Evolutionary conservation across 2,888 invertebrate genomes (phyloP), one percentile per base, ranked within the genome.

Genomic region (Phyllotreta cruciferae): DNA sequence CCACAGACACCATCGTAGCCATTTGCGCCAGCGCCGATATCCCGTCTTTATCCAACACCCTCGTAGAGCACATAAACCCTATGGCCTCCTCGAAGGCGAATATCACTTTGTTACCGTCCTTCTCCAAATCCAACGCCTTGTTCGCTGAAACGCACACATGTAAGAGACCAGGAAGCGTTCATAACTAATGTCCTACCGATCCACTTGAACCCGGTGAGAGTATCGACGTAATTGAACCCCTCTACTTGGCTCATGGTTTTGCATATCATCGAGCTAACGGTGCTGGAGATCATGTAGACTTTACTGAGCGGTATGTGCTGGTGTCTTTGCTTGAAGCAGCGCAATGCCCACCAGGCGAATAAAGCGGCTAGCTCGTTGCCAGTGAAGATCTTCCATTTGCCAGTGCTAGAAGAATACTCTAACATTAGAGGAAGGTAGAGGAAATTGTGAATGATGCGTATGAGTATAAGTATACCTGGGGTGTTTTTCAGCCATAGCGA

Each of bases 51-150:
- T 99, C 99, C 3, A 96, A 84, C 3, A 98, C 95, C 4, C 83
- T 83, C 2, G 88, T 85, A n/a, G 92, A 91, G 77, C 93, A 93
- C 98, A 99, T 98, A 78, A 93, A 98, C 0, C 98, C 99, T 77
- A 99, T 98, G 0, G 98, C 98, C 82, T 99, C 99, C 79, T 99
- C 99, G 81, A 93, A 99, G 0, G 97, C 96, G 81, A 98, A 96
- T 56, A 99, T 79, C 0, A 97, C 92, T 7, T 83, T 81, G 74
- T 93, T 92, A 35, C 89, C 91, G 60, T 89, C 81, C 62, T 86
- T 82, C 38, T 89, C 81, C 58, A 96, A 81, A 5, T 94, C 87
- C 36, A 89, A 83, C 0, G 92, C 86, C 74, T 87, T 87, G 81
- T 98, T 98, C 4, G 87, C 87, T 87, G 77, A 35, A 35, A 45